phyloP scores from a whole-genome alignment of 2,888 invertebrate genomes.

The Dryomyza anilis region DNA sequence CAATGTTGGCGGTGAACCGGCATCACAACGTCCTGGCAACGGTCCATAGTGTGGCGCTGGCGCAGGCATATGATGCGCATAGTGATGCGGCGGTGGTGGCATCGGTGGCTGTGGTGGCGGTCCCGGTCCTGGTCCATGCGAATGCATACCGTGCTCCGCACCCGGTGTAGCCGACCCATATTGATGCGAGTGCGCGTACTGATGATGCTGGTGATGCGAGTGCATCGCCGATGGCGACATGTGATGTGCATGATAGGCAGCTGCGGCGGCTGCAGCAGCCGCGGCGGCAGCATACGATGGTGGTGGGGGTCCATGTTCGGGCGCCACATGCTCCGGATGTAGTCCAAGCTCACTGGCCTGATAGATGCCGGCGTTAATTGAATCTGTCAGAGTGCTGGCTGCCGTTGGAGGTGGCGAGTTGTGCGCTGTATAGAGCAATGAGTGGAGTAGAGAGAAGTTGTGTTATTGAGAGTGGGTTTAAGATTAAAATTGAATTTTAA shows the following conservation, averaged over 20 bases:
- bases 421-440: slow-evolving; percentile 14
- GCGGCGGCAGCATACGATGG: slow-evolving; percentile 50
- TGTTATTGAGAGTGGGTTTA: neutral
- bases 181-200: slow-evolving; percentile 49
- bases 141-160: slow-evolving; percentile 44
- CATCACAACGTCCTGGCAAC: slow-evolving; percentile 48
- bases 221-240: slow-evolving; percentile 48
- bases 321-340: slow-evolving; percentile 50
- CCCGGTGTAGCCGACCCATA: slow-evolving; percentile 7
- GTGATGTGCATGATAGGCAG: slow-evolving; percentile 55
- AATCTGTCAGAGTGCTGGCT: slow-evolving; percentile 41
- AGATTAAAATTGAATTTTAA: slow-evolving; percentile 25
- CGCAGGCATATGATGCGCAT: slow-evolving; percentile 31
- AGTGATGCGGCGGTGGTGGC: slow-evolving; percentile 36
- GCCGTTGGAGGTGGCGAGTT: slow-evolving; percentile 38
- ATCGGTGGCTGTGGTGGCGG: slow-evolving; percentile 39
- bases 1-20: slow-evolving; percentile 52
- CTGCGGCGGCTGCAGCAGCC: slow-evolving; percentile 53
- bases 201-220: slow-evolving; percentile 47
- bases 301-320: slow-evolving; percentile 53
- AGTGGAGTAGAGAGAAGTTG: neutral
- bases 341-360: slow-evolving; percentile 53
- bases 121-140: slow-evolving; percentile 46
- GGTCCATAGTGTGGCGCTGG: slow-evolving; percentile 40
- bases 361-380: slow-evolving; percentile 51